Evolutionary conservation across 2,797 vertebrate species (phyloP).

Genomic region (Buphagus erythrorhynchus): DNA sequence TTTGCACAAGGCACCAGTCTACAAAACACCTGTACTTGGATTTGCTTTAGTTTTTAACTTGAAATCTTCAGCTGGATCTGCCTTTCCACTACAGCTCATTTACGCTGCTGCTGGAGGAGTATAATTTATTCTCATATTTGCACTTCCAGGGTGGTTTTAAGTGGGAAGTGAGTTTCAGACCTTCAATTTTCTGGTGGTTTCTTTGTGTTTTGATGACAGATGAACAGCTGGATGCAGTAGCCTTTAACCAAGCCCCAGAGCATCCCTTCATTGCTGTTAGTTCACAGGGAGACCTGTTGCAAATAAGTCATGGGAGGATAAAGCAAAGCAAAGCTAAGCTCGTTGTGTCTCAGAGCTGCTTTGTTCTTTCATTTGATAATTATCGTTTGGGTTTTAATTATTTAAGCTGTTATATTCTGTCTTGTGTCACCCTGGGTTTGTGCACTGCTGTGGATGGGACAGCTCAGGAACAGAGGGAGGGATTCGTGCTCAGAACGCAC

Average conservation of each 20-base stretch:
- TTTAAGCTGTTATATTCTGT: neutral
- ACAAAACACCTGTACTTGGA: neutral
- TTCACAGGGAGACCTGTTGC: slow-evolving; percentile 21
- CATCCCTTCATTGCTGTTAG: neutral
- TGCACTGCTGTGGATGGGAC: neutral
- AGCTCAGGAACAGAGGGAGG: neutral
- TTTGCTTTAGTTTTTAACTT: neutral
- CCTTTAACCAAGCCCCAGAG: slow-evolving; percentile 22
- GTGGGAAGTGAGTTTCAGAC: neutral
- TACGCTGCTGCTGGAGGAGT: neutral
- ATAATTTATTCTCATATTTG: neutral
- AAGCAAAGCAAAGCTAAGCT: neutral
- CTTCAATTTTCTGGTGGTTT: neutral
- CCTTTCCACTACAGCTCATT: neutral
- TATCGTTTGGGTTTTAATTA: neutral
- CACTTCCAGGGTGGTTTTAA: neutral
- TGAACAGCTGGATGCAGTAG: slow-evolving; percentile 9
- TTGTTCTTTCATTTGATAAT: slow-evolving; percentile 22
- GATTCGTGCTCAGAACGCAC: neutral
- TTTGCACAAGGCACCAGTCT: neutral
- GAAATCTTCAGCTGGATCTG: neutral
- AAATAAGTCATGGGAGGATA: neutral
- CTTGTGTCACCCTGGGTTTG: neutral
- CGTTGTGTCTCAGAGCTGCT: neutral
- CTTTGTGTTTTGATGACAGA: neutral